Percentiles rank a stretch among this genome's conserved stretches.
Conservation (phyloP, 2,888 invertebrate species). For the Ennomos quercinarius region DNA sequence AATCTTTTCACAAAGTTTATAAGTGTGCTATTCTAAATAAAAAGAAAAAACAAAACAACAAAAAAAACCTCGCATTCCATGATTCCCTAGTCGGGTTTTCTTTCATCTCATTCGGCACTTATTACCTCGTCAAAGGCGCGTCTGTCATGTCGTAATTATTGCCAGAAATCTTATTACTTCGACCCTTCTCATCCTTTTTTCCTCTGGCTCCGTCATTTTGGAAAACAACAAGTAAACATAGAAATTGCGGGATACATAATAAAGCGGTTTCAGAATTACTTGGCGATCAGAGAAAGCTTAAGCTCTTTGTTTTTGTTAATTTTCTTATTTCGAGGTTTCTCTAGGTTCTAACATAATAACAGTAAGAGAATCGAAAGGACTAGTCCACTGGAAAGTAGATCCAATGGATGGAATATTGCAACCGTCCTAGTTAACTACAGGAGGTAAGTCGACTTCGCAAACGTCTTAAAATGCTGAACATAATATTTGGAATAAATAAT, state of each 20-base stretch:
- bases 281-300: too few species aligned
- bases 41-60: too few species aligned
- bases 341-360: too few species aligned
- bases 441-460: too few species aligned
- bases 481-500: too few species aligned
- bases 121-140: slow-evolving; percentile 21
- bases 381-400: too few species aligned
- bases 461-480: too few species aligned
- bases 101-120: slow-evolving; percentile 18
- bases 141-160: slow-evolving; percentile 23
- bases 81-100: slow-evolving; percentile 15
- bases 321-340: too few species aligned
- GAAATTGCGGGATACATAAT: slow-evolving; percentile 8
- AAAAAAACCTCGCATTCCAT: slow-evolving; percentile 3
- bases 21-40: neutral
- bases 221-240: slow-evolving; percentile 12
- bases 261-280: neutral
- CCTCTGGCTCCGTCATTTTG: slow-evolving; percentile 2
- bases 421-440: too few species aligned
- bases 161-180: slow-evolving; percentile 27
- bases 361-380: too few species aligned
- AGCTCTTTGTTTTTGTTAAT: too few species aligned
- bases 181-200: slow-evolving; percentile 11
- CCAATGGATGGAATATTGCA: too few species aligned
- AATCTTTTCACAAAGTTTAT: neutral